Percentiles rank a stretch among this genome's conserved stretches.
These are phyloP conservation scores for Pygoscelis adeliae DNA, from an alignment of 2,113 vertebrate species.

Conservation along the genomic window DNA sequence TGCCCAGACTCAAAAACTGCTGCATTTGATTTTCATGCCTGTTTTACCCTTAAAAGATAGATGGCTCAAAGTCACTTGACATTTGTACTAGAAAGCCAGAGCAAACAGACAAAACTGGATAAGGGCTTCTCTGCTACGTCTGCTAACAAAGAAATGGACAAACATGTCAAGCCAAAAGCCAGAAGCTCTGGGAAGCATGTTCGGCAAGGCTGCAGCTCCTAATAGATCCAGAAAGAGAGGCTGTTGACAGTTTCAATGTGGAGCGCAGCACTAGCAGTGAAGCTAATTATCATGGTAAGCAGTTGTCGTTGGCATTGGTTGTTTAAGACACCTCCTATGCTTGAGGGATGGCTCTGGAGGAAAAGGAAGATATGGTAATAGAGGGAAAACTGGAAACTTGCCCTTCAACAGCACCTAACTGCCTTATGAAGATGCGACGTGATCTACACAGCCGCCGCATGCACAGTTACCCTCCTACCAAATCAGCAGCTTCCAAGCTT, in stretches of 20 bases:
- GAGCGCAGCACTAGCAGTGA: neutral
- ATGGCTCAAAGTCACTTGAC: neutral
- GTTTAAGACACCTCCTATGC: neutral
- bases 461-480: neutral
- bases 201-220: neutral
- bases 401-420: neutral
- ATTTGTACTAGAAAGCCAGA: conserved; percentile 20
- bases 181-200: neutral
- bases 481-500: neutral
- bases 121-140: neutral
- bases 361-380: neutral
- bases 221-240: neutral
- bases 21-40: neutral
- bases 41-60: neutral
- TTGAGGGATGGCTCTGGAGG: neutral
- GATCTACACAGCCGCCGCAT: neutral
- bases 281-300: neutral
- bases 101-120: conserved; percentile 1
- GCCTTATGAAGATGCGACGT: neutral
- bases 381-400: neutral
- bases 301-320: neutral
- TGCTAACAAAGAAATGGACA: conserved; percentile 4
- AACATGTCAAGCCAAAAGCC: neutral
- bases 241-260: rapidly evolving
- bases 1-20: neutral